Evolutionary conservation across 2,888 invertebrate genomes (phyloP), one percentile per base, ranked within the genome.

Genomic region (Villa cingulata): DNA sequence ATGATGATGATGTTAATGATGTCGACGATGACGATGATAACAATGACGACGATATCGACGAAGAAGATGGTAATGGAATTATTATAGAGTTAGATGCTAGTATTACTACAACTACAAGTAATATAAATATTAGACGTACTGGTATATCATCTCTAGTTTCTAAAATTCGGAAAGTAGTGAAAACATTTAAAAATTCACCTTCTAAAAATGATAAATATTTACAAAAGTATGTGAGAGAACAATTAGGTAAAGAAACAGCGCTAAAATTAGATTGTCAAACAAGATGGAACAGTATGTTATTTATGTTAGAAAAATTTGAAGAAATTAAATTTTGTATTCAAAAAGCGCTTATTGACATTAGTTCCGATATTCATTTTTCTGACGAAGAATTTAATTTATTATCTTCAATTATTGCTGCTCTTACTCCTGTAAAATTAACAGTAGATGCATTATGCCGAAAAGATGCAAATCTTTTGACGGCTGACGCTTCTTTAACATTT

Each of bases 341-440:
- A 41, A 56, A 56, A 45, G 47, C 53, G 27, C 49, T 56, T 23
- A 52, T 56, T 42, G 53, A 54, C 46, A 19, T 55, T 17, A 49
- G 46, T 40, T 50, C 48, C 15, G 48, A 54, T 18, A 38, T 51
- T 40, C 39, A 17, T 23, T 36, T 42, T 46, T 45, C 40, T 18
- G 43, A 43, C 39, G 27, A 12, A 15, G 19, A 37, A 37, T 37
- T 44, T 17, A 4, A 14, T 10, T 37, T 44, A 27, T 27, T 44
- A 27, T 44, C 27, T 16, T 16, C 4, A n/a, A 37, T 18, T 15
- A 29, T 44, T 9, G 19, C 37, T 4, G 44, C 27, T n/a, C 38
- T 44, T 6, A 15, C 14, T 27, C 37, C 44, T 3, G 14, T 44
- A 37, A 44, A 44, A 38, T 7, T 44, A 16, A 16, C 44, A 6